Evolutionary conservation across 1,140 invertebrate species (phyloP).

Genomic region (Propsilocerus akamusi): DNA sequence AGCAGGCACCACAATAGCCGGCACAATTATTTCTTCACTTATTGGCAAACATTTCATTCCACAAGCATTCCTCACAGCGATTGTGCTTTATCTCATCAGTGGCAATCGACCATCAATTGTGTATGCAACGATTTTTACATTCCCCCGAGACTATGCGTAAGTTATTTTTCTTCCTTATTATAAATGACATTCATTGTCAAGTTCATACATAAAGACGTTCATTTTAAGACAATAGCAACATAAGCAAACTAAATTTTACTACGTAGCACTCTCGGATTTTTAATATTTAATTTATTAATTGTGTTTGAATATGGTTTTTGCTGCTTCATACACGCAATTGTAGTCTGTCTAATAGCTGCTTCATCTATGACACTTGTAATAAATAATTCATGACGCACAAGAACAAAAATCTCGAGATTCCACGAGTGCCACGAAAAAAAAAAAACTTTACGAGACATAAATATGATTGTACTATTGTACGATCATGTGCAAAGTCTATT

Average conservation of each 20-base stretch:
- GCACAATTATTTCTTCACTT: not conserved
- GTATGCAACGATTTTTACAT: constrained; percentile 13
- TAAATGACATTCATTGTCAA: not conserved
- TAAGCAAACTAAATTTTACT: too few species aligned
- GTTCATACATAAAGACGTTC: not conserved
- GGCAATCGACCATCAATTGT: constrained; percentile 12
- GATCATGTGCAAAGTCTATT: too few species aligned
- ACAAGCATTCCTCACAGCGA: not conserved
- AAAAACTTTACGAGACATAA: too few species aligned
- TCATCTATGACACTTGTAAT: too few species aligned
- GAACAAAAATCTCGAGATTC: too few species aligned
- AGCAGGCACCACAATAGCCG: not conserved
- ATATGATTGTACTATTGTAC: too few species aligned
- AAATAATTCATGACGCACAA: too few species aligned
- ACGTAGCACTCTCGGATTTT: too few species aligned
- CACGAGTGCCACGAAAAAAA: too few species aligned
- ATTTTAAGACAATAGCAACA: not conserved
- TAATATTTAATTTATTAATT: not conserved
- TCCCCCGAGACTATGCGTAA: constrained; percentile 14
- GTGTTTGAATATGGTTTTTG: not conserved
- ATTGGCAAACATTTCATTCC: not conserved
- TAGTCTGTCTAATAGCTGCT: too few species aligned
- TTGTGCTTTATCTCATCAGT: constrained; percentile 1
- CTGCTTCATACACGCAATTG: too few species aligned
- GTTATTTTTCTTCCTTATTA: constrained; percentile 5